These are phyloP conservation scores for Diarsia dahlii DNA, from an alignment of 2,888 invertebrate genomes.

Conservation along the genomic window DNA sequence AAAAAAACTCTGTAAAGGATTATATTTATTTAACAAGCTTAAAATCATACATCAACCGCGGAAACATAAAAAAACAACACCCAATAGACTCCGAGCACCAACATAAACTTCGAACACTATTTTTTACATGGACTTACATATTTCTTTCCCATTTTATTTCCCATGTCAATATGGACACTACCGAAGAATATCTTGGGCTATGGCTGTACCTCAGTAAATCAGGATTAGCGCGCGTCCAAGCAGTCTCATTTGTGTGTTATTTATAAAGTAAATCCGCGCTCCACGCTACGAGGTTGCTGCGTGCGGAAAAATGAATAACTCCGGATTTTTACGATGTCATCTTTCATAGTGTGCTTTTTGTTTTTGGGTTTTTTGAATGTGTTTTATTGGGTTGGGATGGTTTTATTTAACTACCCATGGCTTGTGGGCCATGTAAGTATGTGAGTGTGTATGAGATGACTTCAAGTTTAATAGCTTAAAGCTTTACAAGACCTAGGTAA, in stretches of 20 bases:
- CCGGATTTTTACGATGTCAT: constrained; percentile 62
- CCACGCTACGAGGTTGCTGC: constrained; percentile 69
- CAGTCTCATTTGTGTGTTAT: constrained; percentile 87
- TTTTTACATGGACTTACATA: constrained; percentile 66
- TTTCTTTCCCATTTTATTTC: constrained; percentile 61
- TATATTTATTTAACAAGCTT: constrained; percentile 51
- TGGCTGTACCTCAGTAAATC: constrained; percentile 85
- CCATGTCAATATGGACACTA: constrained; percentile 69
- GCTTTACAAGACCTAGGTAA: neutral
- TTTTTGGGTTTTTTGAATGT: constrained; percentile 56
- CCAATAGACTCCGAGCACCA: constrained; percentile 58
- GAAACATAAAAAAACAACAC: constrained; percentile 42
- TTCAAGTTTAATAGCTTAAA: neutral
- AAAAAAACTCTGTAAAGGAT: constrained; percentile 24
- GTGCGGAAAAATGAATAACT: constrained; percentile 74
- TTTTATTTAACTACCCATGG: constrained; percentile 39
- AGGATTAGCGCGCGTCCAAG: constrained; percentile 84
- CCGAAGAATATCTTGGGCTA: constrained; percentile 66
- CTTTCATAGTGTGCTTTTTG: constrained; percentile 58
- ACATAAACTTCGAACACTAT: constrained; percentile 58
- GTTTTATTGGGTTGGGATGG: constrained; percentile 39
- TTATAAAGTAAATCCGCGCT: constrained; percentile 84
- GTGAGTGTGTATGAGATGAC: neutral
- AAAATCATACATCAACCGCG: constrained; percentile 57
- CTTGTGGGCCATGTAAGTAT: neutral